Evolutionary conservation across 2,797 vertebrate genomes (phyloP).

Genomic region (Aulostomus chinensis): DNA sequence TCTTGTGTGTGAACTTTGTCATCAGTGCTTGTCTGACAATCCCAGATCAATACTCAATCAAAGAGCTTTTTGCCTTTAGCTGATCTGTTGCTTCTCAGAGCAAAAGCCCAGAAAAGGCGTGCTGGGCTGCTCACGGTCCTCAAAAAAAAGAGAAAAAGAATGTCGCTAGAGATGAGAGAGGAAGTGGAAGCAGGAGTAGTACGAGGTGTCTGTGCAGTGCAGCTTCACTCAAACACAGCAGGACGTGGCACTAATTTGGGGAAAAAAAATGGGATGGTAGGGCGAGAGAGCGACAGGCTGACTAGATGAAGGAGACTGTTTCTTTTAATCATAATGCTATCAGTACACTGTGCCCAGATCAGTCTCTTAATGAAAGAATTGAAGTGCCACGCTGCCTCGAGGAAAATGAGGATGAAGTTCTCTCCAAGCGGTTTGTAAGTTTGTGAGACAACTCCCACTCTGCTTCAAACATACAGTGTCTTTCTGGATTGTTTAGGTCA

Average conservation of each 20-base stretch:
- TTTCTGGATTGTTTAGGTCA: too few relatives aligned
- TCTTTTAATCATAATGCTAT: slow-evolving; percentile 22
- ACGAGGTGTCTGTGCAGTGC: slow-evolving; percentile 1
- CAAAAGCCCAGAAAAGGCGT: slow-evolving; percentile 5
- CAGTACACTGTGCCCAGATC: slow-evolving; percentile 1
- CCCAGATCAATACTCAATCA: slow-evolving; percentile 77
- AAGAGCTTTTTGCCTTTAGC: slow-evolving; percentile 47
- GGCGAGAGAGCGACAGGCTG: neutral
- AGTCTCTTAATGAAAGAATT: slow-evolving; percentile 15
- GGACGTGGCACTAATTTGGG: slow-evolving; percentile 18
- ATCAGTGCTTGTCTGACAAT: slow-evolving; percentile 61
- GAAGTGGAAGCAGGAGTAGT: neutral
- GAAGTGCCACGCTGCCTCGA: neutral
- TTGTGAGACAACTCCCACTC: neutral
- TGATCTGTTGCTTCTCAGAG: slow-evolving; percentile 25
- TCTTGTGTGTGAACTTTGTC: slow-evolving; percentile 56
- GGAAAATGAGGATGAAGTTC: neutral
- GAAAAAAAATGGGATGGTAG: neutral
- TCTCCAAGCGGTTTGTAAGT: neutral
- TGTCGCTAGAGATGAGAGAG: slow-evolving; percentile 5
- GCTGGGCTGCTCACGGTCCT: neutral
- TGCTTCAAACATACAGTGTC: slow-evolving; percentile 1
- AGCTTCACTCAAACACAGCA: slow-evolving; percentile 11
- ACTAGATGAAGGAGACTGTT: slow-evolving; percentile 17
- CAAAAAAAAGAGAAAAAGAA: neutral